phyloP scores from a whole-genome alignment of 2,113 vertebrate species.

The Phodopus roborovskii region DNA sequence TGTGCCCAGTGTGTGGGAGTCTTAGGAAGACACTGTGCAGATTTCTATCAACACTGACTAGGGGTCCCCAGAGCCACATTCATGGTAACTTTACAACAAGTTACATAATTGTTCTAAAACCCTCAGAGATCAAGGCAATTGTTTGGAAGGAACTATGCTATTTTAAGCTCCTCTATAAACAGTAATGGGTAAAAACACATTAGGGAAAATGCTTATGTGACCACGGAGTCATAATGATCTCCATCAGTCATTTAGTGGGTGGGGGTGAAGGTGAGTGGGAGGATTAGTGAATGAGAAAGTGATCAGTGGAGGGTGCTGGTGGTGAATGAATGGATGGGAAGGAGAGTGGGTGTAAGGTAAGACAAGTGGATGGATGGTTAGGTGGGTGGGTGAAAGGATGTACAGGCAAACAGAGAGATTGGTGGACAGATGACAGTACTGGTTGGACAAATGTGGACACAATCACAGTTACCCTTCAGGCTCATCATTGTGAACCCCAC shows the following conservation, averaged over 20 bases:
- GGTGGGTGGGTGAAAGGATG: background rate
- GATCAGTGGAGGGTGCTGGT: background rate
- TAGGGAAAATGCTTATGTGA: background rate
- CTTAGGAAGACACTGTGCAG: background rate
- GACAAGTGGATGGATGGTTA: too few species aligned
- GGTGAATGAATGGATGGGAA: too few species aligned
- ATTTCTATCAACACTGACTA: background rate
- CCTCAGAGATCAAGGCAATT: background rate
- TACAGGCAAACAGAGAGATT: background rate
- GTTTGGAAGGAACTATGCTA: background rate
- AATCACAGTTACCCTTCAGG: fast-evolving
- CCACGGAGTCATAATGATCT: background rate
- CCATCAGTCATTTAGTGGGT: background rate
- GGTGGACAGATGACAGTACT: background rate
- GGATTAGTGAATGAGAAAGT: background rate
- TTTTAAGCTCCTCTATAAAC: background rate
- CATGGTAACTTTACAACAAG: background rate
- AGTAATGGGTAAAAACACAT: background rate
- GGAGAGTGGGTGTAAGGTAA: background rate
- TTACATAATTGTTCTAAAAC: background rate
- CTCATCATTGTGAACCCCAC: fast-evolving
- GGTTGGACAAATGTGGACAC: background rate
- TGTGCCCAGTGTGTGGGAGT: too few species aligned
- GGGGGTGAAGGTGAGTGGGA: background rate
- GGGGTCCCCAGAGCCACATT: background rate